Percentiles rank a stretch among this genome's conserved stretches.
Evolutionary conservation across 1,140 invertebrate genomes (phyloP).

Genomic region (Drepana arcuata): DNA sequence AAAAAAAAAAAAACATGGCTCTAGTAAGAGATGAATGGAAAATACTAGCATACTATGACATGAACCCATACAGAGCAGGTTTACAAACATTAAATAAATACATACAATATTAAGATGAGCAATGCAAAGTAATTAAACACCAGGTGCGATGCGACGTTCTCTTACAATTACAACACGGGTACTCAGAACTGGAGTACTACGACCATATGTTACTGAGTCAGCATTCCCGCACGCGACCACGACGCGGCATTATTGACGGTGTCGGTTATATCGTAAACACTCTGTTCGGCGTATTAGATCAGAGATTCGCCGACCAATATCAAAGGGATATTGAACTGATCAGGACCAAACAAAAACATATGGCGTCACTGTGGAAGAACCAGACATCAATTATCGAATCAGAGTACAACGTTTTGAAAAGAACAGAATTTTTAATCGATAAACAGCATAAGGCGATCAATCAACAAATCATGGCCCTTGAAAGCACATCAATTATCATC

Average conservation of each 20-base stretch:
- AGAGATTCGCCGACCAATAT: slow-evolving; percentile 13
- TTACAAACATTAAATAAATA: slow-evolving; percentile 2
- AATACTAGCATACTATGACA: slow-evolving; percentile 7
- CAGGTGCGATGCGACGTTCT: slow-evolving; percentile 7
- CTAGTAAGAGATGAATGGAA: slow-evolving; percentile 5
- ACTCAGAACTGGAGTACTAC: slow-evolving; percentile 12
- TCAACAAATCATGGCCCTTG: slow-evolving; percentile 6
- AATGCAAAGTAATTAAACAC: neutral
- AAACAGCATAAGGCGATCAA: slow-evolving; percentile 14
- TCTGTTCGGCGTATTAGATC: slow-evolving; percentile 17
- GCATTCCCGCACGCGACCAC: slow-evolving; percentile 6
- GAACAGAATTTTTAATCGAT: slow-evolving; percentile 16
- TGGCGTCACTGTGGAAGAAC: slow-evolving; percentile 12
- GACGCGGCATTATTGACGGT: slow-evolving; percentile 16
- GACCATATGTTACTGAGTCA: slow-evolving; percentile 8
- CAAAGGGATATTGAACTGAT: slow-evolving; percentile 13
- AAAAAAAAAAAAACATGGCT: too few species aligned
- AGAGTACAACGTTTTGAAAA: slow-evolving; percentile 13
- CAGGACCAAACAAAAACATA: slow-evolving; percentile 14
- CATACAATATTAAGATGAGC: slow-evolving; percentile 1
- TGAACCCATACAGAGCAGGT: slow-evolving; percentile 9
- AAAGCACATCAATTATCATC: neutral
- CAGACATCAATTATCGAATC: slow-evolving; percentile 15
- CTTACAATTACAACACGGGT: slow-evolving; percentile 13
- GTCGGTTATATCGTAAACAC: slow-evolving; percentile 15